phyloP scores from a whole-genome alignment of 2,888 invertebrate species.

The Stenchaetothrips biformis region DNA sequence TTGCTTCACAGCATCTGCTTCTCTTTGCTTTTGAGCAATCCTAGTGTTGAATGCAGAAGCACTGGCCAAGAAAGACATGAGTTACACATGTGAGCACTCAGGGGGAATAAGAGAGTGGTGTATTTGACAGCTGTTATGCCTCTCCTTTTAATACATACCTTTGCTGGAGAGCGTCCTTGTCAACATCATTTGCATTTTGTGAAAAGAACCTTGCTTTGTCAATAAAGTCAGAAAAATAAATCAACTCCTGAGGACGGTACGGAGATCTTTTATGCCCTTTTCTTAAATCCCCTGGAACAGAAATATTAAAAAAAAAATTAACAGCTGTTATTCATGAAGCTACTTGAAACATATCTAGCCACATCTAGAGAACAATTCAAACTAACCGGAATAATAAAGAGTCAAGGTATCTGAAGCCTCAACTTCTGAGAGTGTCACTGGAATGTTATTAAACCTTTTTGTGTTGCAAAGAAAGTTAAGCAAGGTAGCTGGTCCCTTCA shows the following conservation, averaged over 20 bases:
- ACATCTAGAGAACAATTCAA: not conserved
- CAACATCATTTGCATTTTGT: not conserved
- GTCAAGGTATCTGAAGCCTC: not conserved
- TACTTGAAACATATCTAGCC: not conserved
- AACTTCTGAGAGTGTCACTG: slow-evolving; percentile 47
- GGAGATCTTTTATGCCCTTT: not conserved
- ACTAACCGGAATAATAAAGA: not conserved
- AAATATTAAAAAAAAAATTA: not conserved
- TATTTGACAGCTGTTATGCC: no score
- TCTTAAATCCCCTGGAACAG: not conserved
- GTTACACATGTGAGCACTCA: no score
- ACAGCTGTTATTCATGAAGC: no score
- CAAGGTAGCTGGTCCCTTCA: slow-evolving; percentile 66
- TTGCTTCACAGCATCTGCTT: slow-evolving; percentile 38
- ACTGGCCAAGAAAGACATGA: slow-evolving; percentile 40
- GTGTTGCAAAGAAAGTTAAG: slow-evolving; percentile 62
- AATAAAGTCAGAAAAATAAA: not conserved
- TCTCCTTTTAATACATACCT: not conserved
- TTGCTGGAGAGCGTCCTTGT: not conserved
- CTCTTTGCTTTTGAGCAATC: slow-evolving; percentile 44
- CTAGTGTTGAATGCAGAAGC: slow-evolving; percentile 45
- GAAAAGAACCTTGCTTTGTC: not conserved
- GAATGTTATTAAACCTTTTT: slow-evolving; percentile 63
- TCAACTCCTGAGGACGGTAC: not conserved
- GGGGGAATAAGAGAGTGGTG: not conserved